phyloP scores from a whole-genome alignment of 2,113 vertebrate species.

The Cyanocitta stelleri region DNA sequence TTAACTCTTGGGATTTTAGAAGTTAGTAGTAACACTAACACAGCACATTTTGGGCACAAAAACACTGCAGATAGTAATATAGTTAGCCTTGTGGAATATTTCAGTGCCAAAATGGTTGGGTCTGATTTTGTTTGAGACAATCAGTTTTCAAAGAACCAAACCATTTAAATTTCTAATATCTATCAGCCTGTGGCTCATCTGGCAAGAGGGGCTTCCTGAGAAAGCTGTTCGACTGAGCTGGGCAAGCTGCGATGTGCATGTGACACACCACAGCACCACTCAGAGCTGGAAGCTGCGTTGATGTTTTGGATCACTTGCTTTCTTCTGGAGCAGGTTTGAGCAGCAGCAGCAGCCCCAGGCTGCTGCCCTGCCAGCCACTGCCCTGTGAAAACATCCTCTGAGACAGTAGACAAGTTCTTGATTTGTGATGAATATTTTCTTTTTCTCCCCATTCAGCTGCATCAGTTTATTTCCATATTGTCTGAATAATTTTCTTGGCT shows the following conservation, averaged over 20 bases:
- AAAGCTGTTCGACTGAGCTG: background rate
- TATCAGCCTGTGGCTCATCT: background rate
- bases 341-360: background rate
- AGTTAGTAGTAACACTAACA: background rate
- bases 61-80: background rate
- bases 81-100: background rate
- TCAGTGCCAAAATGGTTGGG: background rate
- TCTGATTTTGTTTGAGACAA: background rate
- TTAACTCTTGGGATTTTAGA: background rate
- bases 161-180: background rate
- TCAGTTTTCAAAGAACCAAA: background rate
- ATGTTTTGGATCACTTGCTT: background rate
- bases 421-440: background rate
- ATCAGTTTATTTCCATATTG: background rate
- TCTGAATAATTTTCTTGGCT: background rate
- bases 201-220: constrained; percentile 14
- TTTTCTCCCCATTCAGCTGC: background rate
- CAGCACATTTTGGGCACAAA: background rate
- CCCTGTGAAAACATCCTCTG: background rate
- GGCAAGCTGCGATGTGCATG: background rate
- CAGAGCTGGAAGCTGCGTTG: background rate
- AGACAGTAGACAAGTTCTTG: background rate
- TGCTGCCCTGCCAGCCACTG: background rate
- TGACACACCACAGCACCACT: background rate
- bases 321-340: background rate